A percentile compares a stretch with the other conserved stretches of the same genome.
Evolutionary conservation across 2,797 vertebrate species (phyloP).

Genomic region (Notolabrus celidotus): DNA sequence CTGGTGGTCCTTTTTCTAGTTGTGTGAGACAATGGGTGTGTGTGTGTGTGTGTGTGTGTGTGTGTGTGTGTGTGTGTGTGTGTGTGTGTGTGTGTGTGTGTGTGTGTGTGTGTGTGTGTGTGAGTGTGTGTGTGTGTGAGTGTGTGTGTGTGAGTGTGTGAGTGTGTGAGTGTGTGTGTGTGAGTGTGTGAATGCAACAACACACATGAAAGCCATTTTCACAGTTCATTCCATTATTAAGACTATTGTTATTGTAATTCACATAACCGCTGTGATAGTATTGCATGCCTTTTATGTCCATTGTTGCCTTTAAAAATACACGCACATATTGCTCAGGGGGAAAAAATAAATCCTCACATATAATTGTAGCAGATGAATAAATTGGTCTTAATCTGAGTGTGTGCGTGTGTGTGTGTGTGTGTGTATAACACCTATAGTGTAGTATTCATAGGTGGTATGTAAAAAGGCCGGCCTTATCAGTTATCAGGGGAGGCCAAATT

Average conservation of each 20-base stretch:
- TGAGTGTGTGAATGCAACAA: constrained; percentile 14
- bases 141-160: too few species aligned
- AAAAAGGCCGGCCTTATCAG: constrained; percentile 76
- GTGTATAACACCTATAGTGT: constrained; percentile 65
- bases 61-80: neutral
- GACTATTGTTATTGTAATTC: constrained; percentile 76
- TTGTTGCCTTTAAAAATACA: constrained; percentile 75
- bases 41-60: too few species aligned
- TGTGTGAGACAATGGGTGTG: neutral
- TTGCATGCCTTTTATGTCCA: constrained; percentile 72
- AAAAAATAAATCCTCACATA: constrained; percentile 76
- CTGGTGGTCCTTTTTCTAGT: constrained; percentile 1
- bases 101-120: too few species aligned
- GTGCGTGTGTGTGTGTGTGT: constrained; percentile 42
- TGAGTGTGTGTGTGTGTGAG: neutral
- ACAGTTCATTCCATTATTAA: constrained; percentile 70
- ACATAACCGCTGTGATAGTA: constrained; percentile 64
- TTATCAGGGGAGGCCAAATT: constrained; percentile 79
- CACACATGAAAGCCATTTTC: constrained; percentile 61
- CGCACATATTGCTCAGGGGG: constrained; percentile 53
- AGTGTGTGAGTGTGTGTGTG: neutral
- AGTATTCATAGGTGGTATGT: constrained; percentile 79
- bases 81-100: constrained; percentile 7
- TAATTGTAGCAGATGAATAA: constrained; percentile 79
- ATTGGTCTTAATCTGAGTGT: constrained; percentile 72